Evolutionary conservation across 1,140 invertebrate species (phyloP).

Genomic region (Zaprionus taronus): DNA sequence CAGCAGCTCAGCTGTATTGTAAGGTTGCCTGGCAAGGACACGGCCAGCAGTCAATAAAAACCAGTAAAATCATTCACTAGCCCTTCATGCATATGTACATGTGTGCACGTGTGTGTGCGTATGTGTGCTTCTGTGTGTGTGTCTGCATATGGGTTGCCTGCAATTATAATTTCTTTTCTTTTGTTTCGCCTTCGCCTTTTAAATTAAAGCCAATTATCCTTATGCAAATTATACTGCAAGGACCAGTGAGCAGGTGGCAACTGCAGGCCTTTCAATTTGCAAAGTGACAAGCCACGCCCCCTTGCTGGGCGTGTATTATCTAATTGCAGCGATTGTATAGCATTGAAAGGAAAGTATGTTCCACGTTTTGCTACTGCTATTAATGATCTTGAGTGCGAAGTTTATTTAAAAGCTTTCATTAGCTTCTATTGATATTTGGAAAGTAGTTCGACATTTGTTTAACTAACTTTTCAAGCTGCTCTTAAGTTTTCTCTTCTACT

Average conservation of each 20-base stretch:
- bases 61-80: constrained; percentile 17
- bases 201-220: constrained; percentile 75
- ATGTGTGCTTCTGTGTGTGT: constrained; percentile 1
- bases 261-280: constrained; percentile 10
- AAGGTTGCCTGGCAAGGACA: constrained; percentile 27
- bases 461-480: not conserved
- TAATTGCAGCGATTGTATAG: not conserved
- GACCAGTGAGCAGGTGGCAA: constrained; percentile 18
- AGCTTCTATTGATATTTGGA: not conserved
- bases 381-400: not conserved
- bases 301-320: not conserved
- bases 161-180: constrained; percentile 66
- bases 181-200: constrained; percentile 47
- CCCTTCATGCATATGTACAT: not conserved
- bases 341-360: not conserved
- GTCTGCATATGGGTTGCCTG: not conserved
- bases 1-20: constrained; percentile 29
- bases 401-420: too few species aligned
- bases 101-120: constrained; percentile 1
- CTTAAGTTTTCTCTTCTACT: not conserved
- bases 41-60: constrained; percentile 44
- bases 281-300: constrained; percentile 3
- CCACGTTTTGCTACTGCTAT: not conserved
- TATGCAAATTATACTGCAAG: constrained; percentile 54
- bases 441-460: not conserved